Evolutionary conservation across 2,888 invertebrate genomes (phyloP), one percentile per base, ranked within the genome.

Genomic region (Ectobius pallidus): DNA sequence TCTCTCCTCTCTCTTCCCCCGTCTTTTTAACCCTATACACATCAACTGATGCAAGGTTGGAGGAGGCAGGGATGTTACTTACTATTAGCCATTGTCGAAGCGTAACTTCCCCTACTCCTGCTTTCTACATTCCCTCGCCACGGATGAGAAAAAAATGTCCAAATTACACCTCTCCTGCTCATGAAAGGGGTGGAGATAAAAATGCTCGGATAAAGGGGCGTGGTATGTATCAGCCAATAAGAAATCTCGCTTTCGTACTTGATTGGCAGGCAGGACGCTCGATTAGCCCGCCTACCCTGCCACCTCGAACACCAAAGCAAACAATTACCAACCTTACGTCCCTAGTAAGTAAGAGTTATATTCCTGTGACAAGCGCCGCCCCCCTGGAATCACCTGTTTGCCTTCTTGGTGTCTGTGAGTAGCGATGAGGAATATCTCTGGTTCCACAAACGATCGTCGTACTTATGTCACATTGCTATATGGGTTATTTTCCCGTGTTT

Each of bases 141-240:
- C 34, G 20, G 25, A 14, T 20, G 49, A 69, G n/a, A 25, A 70
- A 71, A 71, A 73, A 74, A 74, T 62, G 61, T 69, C 69, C 63
- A 74, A 74, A 74, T 74, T 74, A 72, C 72, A 70, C 65, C 42
- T 74, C 72, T 69, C 69, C 69, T 42, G 30, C 55, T 46, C 39
- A 49, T 34, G 52, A 62, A 62, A 58, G 34, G 55, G 68, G 68
- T 39, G 68, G 68, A 61, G 49, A 74, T 69, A 74, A 73, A 74
- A 74, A 63, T 49, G 42, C 11, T 20, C 20, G 32, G 22, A 58
- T 49, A 72, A 69, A 44, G 70, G 69, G 75, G 75, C 75, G 75
- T 73, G 73, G 75, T 73, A 52, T 34, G 69, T 52, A 73, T 73
- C 69, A 58, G 73, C 75, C 75, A 75, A 70, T 75, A 73, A 68